Percentiles rank a stretch among this genome's conserved stretches.
Evolutionary conservation across 2,888 invertebrate genomes (phyloP).

Genomic region (Nomada lathburiana): DNA sequence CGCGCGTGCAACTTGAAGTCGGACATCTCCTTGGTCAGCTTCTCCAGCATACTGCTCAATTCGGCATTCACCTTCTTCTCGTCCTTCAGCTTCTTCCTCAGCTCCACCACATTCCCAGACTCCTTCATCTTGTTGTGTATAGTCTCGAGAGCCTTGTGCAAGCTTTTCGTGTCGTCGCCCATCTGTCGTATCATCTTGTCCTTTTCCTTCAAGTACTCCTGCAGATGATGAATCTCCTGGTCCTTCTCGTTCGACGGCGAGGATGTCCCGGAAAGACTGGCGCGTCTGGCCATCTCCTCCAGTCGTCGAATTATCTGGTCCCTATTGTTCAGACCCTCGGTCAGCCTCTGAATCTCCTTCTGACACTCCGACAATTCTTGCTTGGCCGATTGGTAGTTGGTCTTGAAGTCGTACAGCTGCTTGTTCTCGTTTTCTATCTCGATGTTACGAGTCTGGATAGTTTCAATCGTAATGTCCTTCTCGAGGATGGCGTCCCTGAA

Average conservation of each 20-base stretch:
- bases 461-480: constrained; percentile 78
- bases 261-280: constrained; percentile 74
- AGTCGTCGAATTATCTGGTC: constrained; percentile 78
- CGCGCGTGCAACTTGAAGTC: constrained; percentile 65
- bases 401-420: constrained; percentile 83
- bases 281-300: constrained; percentile 79
- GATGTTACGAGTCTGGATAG: constrained; percentile 74
- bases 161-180: constrained; percentile 86
- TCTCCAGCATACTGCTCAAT: constrained; percentile 80
- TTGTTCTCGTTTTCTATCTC: constrained; percentile 81
- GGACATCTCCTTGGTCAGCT: constrained; percentile 77
- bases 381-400: constrained; percentile 82
- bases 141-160: constrained; percentile 85
- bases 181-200: constrained; percentile 87
- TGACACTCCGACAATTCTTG: constrained; percentile 72
- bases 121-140: constrained; percentile 86
- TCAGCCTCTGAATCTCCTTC: constrained; percentile 76
- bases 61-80: constrained; percentile 85
- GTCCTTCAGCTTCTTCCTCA: constrained; percentile 86
- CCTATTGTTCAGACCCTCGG: constrained; percentile 77
- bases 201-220: constrained; percentile 87
- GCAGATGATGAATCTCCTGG: constrained; percentile 86
- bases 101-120: constrained; percentile 86
- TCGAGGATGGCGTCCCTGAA: constrained; percentile 83
- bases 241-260: constrained; percentile 80